Evolutionary conservation across 2,888 invertebrate species (phyloP), one percentile per base, ranked within the genome.

Genomic region (Belgica antarctica): DNA sequence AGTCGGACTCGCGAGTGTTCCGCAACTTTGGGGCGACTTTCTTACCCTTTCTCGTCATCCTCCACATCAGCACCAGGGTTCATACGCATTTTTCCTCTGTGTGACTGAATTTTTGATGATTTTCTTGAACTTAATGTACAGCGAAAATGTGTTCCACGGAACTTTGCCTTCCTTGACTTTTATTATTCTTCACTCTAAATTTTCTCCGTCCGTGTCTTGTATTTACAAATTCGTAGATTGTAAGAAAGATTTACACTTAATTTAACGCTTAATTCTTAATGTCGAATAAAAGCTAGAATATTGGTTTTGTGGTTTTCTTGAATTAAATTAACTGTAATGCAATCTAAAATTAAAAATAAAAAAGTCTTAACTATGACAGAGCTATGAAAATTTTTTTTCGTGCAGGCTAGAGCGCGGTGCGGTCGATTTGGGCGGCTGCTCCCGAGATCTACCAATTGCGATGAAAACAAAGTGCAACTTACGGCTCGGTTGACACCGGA

Each of bases 31-130:
- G n/a, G 15, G 12, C 27, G 25, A 27, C 8, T 8, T 10, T 27
- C 72, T 71, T 68, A 73, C 73, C 73, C 73, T 47, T 73, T 73
- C 59, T 73, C 73, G 61, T 73, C 73, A 66, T 73, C 73, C 34
- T 73, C 73, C 72, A 73, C 72, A 46, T 73, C 73, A 72, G 72
- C 72, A 47, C 73, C 73, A 71, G 72, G 73, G 65, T 72, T 73
- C 73, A 73, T 73, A 71, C 73, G 72, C 73, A 73, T 73, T 52
- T 69, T 72, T 57, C 65, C 65, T 66, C 68, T 52, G 57, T 68
- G 68, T 15, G 68, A 68, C 52, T 68, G 68, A 68, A 68, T 68
- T 68, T 59, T 68, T 57, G 68, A 68, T 57, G 68, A 57, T 57
- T 68, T 59, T 57, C 28, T 57, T 68, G 52, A 27, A 68, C 68